Evolutionary conservation across 2,113 vertebrate genomes (phyloP).

Genomic region (Dromas ardeola): DNA sequence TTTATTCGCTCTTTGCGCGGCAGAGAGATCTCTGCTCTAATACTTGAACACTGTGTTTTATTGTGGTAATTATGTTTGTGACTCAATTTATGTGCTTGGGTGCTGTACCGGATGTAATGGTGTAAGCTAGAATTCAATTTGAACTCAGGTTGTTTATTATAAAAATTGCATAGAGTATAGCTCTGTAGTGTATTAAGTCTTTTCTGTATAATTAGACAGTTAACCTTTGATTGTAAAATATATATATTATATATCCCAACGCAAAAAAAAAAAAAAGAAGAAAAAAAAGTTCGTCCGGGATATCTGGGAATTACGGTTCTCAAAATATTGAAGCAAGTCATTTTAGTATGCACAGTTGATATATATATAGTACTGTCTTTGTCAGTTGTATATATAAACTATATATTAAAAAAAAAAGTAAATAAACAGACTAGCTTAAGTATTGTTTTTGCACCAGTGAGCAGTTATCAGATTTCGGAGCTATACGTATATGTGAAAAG

Average conservation of each 20-base stretch:
- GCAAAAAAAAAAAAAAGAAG: not conserved
- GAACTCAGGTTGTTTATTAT: slow-evolving; percentile 87
- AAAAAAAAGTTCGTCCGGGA: slow-evolving; percentile 10
- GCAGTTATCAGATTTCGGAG: slow-evolving; percentile 73
- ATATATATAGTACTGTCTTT: slow-evolving; percentile 57
- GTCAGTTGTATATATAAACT: slow-evolving; percentile 74
- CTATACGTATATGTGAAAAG: slow-evolving; percentile 79
- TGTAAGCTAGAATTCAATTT: slow-evolving; percentile 85
- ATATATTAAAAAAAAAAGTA: slow-evolving; percentile 61
- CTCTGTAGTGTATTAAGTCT: slow-evolving; percentile 78
- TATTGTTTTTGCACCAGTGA: slow-evolving; percentile 77
- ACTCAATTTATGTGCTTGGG: slow-evolving; percentile 87
- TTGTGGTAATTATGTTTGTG: slow-evolving; percentile 89
- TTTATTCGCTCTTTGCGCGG: slow-evolving; percentile 82
- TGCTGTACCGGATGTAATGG: slow-evolving; percentile 80
- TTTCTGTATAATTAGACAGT: slow-evolving; percentile 77
- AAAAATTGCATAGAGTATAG: slow-evolving; percentile 78
- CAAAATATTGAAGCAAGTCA: slow-evolving; percentile 54
- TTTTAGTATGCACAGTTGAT: slow-evolving; percentile 69
- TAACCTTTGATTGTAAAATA: slow-evolving; percentile 75
- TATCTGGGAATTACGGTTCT: slow-evolving; percentile 52
- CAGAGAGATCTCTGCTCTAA: slow-evolving; percentile 77
- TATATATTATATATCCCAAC: slow-evolving; percentile 58
- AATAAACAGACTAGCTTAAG: slow-evolving; percentile 68
- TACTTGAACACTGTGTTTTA: slow-evolving; percentile 86